A percentile compares a stretch with the other conserved stretches of the same genome.
These are phyloP conservation scores for Neolamprologus sp. DNA, from an alignment of 2,113 vertebrate species.

Conservation along the genomic window DNA sequence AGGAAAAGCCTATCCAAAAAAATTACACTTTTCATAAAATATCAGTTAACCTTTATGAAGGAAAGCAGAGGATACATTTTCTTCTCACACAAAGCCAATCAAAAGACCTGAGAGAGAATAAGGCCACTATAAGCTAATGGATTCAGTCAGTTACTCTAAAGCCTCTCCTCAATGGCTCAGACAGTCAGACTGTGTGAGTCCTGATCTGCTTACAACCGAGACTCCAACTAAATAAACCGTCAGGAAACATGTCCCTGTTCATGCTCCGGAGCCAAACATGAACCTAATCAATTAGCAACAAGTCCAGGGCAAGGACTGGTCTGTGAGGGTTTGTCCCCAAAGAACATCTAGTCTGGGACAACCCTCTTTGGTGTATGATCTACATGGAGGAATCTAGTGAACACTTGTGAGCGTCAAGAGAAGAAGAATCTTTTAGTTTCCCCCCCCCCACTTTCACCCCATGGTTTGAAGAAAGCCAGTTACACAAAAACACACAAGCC, in stretches of 20 bases:
- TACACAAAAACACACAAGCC: not conserved
- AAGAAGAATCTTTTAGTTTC: not conserved
- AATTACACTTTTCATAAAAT: not conserved
- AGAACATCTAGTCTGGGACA: slow-evolving; percentile 18
- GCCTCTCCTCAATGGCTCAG: not conserved
- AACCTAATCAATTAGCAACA: slow-evolving; percentile 1
- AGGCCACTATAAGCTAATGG: not conserved
- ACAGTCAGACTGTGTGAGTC: not conserved
- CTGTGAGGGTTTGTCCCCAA: not conserved
- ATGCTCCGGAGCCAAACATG: not conserved
- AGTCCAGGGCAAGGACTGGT: not conserved
- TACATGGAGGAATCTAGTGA: not conserved
- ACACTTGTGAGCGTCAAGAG: not conserved
- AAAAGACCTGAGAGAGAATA: not conserved
- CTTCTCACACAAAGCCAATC: not conserved
- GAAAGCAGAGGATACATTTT: not conserved
- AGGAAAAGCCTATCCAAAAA: not conserved
- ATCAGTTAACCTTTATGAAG: not conserved
- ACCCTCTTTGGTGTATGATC: not conserved
- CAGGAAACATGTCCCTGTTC: not conserved
- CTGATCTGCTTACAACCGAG: not conserved
- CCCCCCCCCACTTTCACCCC: not conserved
- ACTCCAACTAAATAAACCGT: not conserved
- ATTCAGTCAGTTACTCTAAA: not conserved
- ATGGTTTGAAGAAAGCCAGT: slow-evolving; percentile 19